Evolutionary conservation across 2,888 invertebrate genomes (phyloP), one percentile per base, ranked within the genome.

Genomic region (Lumbricus terrestris): DNA sequence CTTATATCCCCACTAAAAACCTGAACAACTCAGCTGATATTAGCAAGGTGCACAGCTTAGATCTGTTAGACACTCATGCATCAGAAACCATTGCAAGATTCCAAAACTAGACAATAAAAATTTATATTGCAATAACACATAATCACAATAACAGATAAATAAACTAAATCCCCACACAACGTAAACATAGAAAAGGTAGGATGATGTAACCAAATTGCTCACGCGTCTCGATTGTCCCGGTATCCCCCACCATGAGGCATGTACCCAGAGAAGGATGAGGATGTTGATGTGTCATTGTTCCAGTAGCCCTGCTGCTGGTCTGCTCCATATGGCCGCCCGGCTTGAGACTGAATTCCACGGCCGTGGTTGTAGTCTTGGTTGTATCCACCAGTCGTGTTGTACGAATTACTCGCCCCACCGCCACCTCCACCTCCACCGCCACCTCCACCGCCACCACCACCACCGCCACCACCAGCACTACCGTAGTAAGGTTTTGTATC

Each of bases 291-390:
- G 34, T 85, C 35, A n/a, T 37, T 18, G 16, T 85, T 35, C 34
- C 85, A 35, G 85, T 37, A 34, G 85, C 35, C 35, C 37, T 85
- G 85, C 37, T 85, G 85, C 35, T 85, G 35, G 33, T 35, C 85
- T 34, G 1, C 34, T 20, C 35, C 34, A 35, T 85, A 85, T 11
- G 85, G 85, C 37, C 85, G 85, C 20, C 85, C 85, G 16, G 35
- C 85, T 34, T 85, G 85, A 85, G 85, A 85, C 37, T 29, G 85
- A 34, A 37, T 23, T 37, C 18, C 35, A 35, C 85, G 85, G 34
- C 85, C 85, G 11, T 85, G 85, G 23, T 85, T 85, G 85, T 85
- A 85, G 34, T 85, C 85, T 35, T 85, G 85, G 85, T 35, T 85
- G 85, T 35, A 85, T 34, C 85, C 85, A 16, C 35, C 20, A 8